Conservation (phyloP, 2,888 invertebrate genomes). For the Eilema griseolum region DNA sequence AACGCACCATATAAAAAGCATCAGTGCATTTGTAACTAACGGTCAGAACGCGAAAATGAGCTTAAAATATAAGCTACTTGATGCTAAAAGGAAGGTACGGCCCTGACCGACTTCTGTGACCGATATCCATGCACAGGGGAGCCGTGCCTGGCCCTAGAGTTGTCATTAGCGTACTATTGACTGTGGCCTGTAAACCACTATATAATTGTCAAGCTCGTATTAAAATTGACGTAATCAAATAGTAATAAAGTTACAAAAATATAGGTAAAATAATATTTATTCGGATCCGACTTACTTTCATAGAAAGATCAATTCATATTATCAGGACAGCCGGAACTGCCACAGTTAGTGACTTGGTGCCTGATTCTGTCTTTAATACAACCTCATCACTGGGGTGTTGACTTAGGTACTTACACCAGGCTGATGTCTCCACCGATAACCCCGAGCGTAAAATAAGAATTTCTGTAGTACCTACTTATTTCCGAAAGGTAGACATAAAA, state of each 20-base stretch:
- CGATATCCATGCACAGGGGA: slow-evolving; percentile 64
- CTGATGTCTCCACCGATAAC: no score
- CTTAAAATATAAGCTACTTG: slow-evolving; percentile 57
- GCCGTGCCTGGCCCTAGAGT: slow-evolving; percentile 46
- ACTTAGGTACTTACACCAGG: no score
- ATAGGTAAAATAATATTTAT: neutral
- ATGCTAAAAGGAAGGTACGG: slow-evolving; percentile 63
- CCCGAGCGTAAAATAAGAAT: no score
- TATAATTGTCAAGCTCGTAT: slow-evolving; percentile 20
- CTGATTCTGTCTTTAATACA: neutral
- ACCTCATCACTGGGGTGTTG: neutral
- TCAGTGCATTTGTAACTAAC: slow-evolving; percentile 43
- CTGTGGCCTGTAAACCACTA: slow-evolving; percentile 23
- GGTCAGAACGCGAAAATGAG: slow-evolving; percentile 53
- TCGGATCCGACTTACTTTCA: neutral
- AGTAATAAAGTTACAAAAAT: neutral
- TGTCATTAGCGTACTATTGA: slow-evolving; percentile 37
- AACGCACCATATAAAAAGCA: slow-evolving; percentile 42
- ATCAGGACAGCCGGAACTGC: neutral
- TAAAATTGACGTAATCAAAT: slow-evolving; percentile 18
- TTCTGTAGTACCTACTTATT: no score
- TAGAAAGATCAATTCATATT: neutral
- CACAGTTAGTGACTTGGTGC: neutral
- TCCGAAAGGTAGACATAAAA: no score
- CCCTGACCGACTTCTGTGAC: slow-evolving; percentile 77